Evolutionary conservation across 2,888 invertebrate species (phyloP).

Genomic region (Harpalus rubripes): DNA sequence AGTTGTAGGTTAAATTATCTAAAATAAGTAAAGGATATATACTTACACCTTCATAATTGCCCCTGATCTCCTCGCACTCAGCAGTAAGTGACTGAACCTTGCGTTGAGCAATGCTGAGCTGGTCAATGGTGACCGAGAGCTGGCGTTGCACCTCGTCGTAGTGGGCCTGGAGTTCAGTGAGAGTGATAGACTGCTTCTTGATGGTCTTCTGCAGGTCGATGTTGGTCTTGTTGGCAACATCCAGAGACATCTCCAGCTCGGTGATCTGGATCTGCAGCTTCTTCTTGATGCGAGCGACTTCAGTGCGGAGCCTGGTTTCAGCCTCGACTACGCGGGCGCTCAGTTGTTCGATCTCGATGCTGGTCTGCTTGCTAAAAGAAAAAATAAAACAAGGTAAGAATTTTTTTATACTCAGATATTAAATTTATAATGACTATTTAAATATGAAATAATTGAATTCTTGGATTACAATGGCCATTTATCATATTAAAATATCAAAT

Average conservation of each 20-base stretch:
- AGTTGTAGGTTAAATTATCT: too few relatives aligned
- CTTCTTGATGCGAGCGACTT: slow-evolving; percentile 98
- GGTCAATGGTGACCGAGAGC: slow-evolving; percentile 96
- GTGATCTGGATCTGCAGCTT: slow-evolving; percentile 99
- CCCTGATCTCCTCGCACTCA: slow-evolving; percentile 97
- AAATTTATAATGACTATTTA: too few relatives aligned
- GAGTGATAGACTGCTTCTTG: slow-evolving; percentile 97
- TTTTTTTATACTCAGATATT: too few relatives aligned
- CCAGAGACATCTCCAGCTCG: slow-evolving; percentile 96
- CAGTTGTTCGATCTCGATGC: slow-evolving; percentile 98
- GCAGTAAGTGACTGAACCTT: slow-evolving; percentile 94
- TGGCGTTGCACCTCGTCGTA: slow-evolving; percentile 98
- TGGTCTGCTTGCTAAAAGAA: slow-evolving; percentile 92
- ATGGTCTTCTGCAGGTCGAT: slow-evolving; percentile 97
- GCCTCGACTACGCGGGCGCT: slow-evolving; percentile 97
- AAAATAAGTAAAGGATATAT: not conserved
- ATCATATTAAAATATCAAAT: too few relatives aligned
- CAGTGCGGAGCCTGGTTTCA: slow-evolving; percentile 96
- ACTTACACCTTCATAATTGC: slow-evolving; percentile 90
- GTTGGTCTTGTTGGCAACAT: slow-evolving; percentile 99
- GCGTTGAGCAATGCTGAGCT: slow-evolving; percentile 93
- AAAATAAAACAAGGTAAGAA: not conserved
- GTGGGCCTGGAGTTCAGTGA: slow-evolving; percentile 94
- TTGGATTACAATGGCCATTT: too few relatives aligned
- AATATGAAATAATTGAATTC: too few relatives aligned